Evolutionary conservation across 37 sponge, comb jelly and placozoan genomes (phyloP), one percentile per base, ranked within the genome.

Genomic region (Corticium candelabrum): DNA sequence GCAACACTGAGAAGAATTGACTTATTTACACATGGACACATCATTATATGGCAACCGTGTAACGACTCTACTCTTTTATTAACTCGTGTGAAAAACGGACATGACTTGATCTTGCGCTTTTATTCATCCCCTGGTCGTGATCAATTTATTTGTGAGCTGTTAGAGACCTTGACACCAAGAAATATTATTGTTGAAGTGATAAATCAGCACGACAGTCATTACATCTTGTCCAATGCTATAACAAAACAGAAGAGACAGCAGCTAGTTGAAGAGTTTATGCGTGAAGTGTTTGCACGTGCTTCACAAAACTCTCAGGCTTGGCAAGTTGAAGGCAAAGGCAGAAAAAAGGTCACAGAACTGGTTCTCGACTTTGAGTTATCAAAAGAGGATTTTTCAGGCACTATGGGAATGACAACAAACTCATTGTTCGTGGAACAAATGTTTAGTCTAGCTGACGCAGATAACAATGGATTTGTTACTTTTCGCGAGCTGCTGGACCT

Each of bases 371-470:
- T 4, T 78, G 93, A 96, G 73, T 87, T 96, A 0, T 88, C 90
- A 40, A 82, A 84, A 4, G 79, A 72, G 2, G 96, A 96, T 68
- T 92, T 96, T 80, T 90, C 96, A 35, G 80, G 85, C 41, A 89
- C 93, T 41, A 86, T 96, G 88, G 90, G 90, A 30, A 79, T 92
- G 73, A 89, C 87, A 39, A 41, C 78, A 7, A 86, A 90, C 50
- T 91, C 92, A 11, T 77, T 87, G 68, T 96, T 96, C 74, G 93
- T 96, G 34, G 96, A 91, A 72, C 90, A 96, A 40, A 89, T 96
- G 87, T 96, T 96, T 82, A 85, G 87, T 38, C 84, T 96, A 41
- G 87, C 88, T 35, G 96, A 96, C 80, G 82, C 75, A 34, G 93
- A 91, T 76, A 85, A 85, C 34, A 85, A 84, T 74, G 94, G 94